phyloP scores from a whole-genome alignment of 37 sponge, comb jelly and placozoan genomes.

The Oscarella lobularis region DNA sequence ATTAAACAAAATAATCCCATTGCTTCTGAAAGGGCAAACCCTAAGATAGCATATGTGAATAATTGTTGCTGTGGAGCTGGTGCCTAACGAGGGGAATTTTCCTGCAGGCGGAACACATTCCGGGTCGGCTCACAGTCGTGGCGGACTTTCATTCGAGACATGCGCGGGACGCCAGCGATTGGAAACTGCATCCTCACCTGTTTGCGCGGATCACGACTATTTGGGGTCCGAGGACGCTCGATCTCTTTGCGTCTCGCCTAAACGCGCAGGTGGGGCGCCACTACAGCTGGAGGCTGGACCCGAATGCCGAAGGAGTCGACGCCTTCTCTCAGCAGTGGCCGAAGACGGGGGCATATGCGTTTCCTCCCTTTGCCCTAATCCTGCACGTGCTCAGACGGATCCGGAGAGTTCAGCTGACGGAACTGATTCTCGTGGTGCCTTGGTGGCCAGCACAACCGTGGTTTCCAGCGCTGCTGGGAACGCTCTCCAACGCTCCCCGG shows the following conservation, averaged over 20 bases:
- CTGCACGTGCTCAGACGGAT: slow-evolving; percentile 31
- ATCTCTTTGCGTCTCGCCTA: slow-evolving; percentile 34
- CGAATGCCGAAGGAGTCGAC: slow-evolving; percentile 22
- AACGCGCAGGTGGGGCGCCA: slow-evolving; percentile 27
- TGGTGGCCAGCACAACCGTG: slow-evolving; percentile 22
- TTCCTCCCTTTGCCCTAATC: slow-evolving; percentile 38
- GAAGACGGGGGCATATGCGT: slow-evolving; percentile 18
- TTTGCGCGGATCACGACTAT: slow-evolving; percentile 12
- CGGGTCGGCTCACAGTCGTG: slow-evolving; percentile 6
- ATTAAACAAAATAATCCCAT: too few relatives aligned
- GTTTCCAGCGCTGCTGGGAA: slow-evolving; percentile 26
- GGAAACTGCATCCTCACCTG: slow-evolving; percentile 8
- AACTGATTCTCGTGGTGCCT: slow-evolving; percentile 21
- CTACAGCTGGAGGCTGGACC: slow-evolving; percentile 39
- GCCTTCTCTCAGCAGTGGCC: slow-evolving; percentile 14
- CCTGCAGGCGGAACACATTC: slow-evolving; percentile 13
- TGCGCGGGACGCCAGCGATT: slow-evolving; percentile 13
- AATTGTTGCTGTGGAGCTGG: slow-evolving; percentile 24
- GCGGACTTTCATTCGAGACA: slow-evolving; percentile 20
- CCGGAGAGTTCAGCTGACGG: not conserved
- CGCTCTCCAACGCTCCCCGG: slow-evolving; percentile 7
- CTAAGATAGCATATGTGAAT: too few relatives aligned
- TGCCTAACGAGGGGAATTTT: slow-evolving; percentile 13
- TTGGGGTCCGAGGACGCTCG: slow-evolving; percentile 11
- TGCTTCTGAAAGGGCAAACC: too few relatives aligned